Percentiles rank a stretch among this genome's conserved stretches.
Conservation (phyloP, 1,140 invertebrate species). For the Brevipalpus yothersi region DNA sequence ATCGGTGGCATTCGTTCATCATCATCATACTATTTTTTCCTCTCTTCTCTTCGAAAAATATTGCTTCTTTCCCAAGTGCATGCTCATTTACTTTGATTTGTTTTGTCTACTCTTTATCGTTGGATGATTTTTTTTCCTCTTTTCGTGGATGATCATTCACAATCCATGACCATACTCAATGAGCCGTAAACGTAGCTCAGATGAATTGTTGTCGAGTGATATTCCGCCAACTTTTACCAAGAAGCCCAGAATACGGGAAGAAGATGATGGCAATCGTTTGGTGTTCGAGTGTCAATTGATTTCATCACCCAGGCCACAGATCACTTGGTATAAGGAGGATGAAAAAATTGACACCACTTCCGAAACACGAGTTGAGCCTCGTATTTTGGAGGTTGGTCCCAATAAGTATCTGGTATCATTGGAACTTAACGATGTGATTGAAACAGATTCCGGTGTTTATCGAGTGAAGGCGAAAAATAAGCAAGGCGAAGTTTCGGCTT, state of each 20-base stretch:
- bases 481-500: constrained; percentile 88
- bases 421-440: constrained; percentile 80
- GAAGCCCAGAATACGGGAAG: constrained; percentile 85
- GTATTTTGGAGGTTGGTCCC: constrained; percentile 49
- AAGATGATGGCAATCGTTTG: constrained; percentile 80
- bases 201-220: neutral
- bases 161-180: neutral
- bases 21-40: too few species aligned
- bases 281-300: constrained; percentile 87
- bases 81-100: too few species aligned
- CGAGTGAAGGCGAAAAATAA: constrained; percentile 94
- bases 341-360: neutral
- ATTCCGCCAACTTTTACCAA: constrained; percentile 72
- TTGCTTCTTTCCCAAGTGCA: too few species aligned
- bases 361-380: neutral
- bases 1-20: too few species aligned
- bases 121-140: too few species aligned
- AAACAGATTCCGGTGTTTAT: constrained; percentile 85
- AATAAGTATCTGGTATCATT: constrained; percentile 71
- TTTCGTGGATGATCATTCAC: too few species aligned
- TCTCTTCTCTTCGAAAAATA: too few species aligned
- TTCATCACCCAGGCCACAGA: constrained; percentile 68
- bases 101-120: too few species aligned
- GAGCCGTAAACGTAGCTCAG: neutral
- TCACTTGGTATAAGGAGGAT: constrained; percentile 74